A percentile compares a stretch with the other conserved stretches of the same genome.
These are phyloP conservation scores for Suricata suricatta DNA, from an alignment of 2,113 vertebrate species.

Conservation along the genomic window DNA sequence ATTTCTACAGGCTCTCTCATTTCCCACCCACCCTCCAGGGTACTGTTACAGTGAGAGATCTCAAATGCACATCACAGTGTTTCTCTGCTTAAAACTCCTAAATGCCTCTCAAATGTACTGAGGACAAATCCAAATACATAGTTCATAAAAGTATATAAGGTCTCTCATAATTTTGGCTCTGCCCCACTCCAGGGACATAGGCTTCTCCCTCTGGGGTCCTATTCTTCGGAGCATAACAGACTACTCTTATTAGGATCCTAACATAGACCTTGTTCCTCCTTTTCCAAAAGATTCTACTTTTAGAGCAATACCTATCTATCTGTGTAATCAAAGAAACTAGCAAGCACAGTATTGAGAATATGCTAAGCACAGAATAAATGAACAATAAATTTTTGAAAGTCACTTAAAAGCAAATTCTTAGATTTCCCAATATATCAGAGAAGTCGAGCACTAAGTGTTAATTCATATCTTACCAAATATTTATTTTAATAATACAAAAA, in stretches of 20 bases:
- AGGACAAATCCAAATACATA: neutral
- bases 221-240: neutral
- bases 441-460: neutral
- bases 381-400: neutral
- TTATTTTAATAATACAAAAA: slow-evolving; percentile 22
- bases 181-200: neutral
- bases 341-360: neutral
- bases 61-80: neutral
- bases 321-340: neutral
- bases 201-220: neutral
- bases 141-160: neutral
- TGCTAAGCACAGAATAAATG: neutral
- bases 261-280: neutral
- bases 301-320: neutral
- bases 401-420: slow-evolving; percentile 47
- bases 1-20: neutral
- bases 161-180: neutral
- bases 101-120: neutral
- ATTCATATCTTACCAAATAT: slow-evolving; percentile 4
- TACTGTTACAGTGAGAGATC: neutral
- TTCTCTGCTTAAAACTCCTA: slow-evolving; percentile 6
- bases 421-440: neutral
- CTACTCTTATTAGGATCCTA: neutral
- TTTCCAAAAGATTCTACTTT: neutral
- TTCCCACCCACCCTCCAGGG: neutral